Percentiles rank a stretch among this genome's conserved stretches.
Evolutionary conservation across 2,797 vertebrate genomes (phyloP).

Genomic region (Protosalanx chinensis): DNA sequence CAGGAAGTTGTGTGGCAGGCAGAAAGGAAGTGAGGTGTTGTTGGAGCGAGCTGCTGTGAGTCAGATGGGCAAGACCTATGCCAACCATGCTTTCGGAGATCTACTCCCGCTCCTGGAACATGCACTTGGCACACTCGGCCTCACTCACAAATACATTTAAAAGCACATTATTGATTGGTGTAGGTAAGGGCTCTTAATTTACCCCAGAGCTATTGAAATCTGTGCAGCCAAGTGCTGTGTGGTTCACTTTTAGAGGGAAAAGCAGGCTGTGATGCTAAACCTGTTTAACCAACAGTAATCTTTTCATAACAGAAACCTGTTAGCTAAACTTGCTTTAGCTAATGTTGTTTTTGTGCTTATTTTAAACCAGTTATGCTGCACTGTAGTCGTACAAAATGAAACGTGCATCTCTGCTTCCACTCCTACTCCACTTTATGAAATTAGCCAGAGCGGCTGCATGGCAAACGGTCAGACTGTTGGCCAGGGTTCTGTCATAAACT

Average conservation of each 20-base stretch:
- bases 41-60: too few species aligned
- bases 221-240: background rate
- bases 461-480: background rate
- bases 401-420: background rate
- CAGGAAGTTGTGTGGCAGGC: slow-evolving; percentile 31
- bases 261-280: slow-evolving; percentile 2
- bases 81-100: background rate
- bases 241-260: too few species aligned
- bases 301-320: background rate
- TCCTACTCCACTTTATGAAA: background rate
- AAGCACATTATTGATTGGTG: background rate
- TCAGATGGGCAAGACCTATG: too few species aligned
- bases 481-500: background rate
- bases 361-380: too few species aligned
- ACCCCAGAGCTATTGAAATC: background rate
- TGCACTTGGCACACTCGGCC: background rate
- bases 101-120: background rate
- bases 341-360: too few species aligned
- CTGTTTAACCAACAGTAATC: background rate
- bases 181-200: background rate
- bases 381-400: slow-evolving; percentile 2
- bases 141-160: too few species aligned
- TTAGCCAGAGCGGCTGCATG: background rate
- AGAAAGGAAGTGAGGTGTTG: slow-evolving; percentile 11
- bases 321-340: background rate